A percentile compares a stretch with the other conserved stretches of the same genome.
Evolutionary conservation across 2,888 invertebrate species (phyloP).

Genomic region (Psococerastis gibbosa): DNA sequence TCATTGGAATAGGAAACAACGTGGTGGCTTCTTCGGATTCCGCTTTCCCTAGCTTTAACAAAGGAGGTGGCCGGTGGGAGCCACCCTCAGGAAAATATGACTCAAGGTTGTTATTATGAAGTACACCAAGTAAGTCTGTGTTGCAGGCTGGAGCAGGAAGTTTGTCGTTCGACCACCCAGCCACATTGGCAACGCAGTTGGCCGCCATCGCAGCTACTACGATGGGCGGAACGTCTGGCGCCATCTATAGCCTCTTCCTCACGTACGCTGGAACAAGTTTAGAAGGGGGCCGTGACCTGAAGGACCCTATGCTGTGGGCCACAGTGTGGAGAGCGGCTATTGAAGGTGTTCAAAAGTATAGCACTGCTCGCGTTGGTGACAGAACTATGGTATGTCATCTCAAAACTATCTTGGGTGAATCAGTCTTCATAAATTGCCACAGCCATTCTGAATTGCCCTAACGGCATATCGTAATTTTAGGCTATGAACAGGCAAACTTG

Average conservation of each 20-base stretch:
- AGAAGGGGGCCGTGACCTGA: slow-evolving; percentile 19
- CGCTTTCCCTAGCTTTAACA: no score
- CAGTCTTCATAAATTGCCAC: background rate
- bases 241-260: slow-evolving; percentile 56
- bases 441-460: background rate
- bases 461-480: background rate
- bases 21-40: no score
- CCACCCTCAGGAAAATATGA: no score
- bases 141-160: no score
- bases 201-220: slow-evolving; percentile 39
- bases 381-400: slow-evolving; percentile 45
- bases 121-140: no score
- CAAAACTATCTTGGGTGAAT: background rate
- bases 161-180: slow-evolving; percentile 14
- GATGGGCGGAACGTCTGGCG: slow-evolving; percentile 67
- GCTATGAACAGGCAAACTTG: background rate
- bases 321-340: slow-evolving; percentile 35
- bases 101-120: no score
- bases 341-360: slow-evolving; percentile 43
- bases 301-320: slow-evolving; percentile 30
- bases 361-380: slow-evolving; percentile 51
- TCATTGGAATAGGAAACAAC: no score
- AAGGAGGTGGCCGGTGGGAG: no score
- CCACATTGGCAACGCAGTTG: slow-evolving; percentile 17
- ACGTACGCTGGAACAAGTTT: slow-evolving; percentile 38